Base-by-base conservation (phyloP, 2,888 invertebrate species). In the Epirrhoe tristata region DNA sequence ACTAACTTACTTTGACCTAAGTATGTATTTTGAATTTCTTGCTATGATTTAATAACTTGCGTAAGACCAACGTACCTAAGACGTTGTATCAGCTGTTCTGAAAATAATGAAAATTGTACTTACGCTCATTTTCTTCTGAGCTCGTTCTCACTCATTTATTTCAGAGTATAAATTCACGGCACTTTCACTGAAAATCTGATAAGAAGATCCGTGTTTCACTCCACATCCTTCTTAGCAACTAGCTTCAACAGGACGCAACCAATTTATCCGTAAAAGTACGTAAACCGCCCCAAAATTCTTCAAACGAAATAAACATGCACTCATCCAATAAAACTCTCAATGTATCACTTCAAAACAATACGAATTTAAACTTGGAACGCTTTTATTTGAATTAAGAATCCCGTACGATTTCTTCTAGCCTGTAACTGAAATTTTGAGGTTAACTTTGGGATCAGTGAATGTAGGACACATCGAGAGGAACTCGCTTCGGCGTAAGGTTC, bases 391-490 rank as follows among this genome's bases (percentile, higher is more conserved):
- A 70, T 69, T 74, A 63, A 70, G 75, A 79, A 74, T 75, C 74
- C 70, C 75, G 70, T 73, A 73, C 69, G 78, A 80, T 80, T 78
- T 67, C n/a, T 85, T 75, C 77, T 71, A 75, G 77, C 79, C 77
- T 81, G 82, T 86, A 88, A 82, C 86, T 85, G 77, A 72, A 82
- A 84, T 87, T 93, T 93, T 90, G 86, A 93, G 93, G 93, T 93
- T 93, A 93, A 87, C 83, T 86, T 82, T 75, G 81, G 82, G 85
- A 88, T 87, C 86, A 86, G 85, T 84, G 82, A 88, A 90, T 88
- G 90, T 90, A 89, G 90, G 90, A 81, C 89, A 86, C 85, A 83
- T 84, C 85, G 85, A 82, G 79, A 82, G 81, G 77, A 79, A 81
- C 81, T 77, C 77, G 73, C 51, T 68, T 75, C 71, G 73, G 75